A percentile compares a stretch with the other conserved stretches of the same genome.
These are phyloP conservation scores for Buathra laborator DNA, from an alignment of 2,888 invertebrate species.

Conservation along the genomic window DNA sequence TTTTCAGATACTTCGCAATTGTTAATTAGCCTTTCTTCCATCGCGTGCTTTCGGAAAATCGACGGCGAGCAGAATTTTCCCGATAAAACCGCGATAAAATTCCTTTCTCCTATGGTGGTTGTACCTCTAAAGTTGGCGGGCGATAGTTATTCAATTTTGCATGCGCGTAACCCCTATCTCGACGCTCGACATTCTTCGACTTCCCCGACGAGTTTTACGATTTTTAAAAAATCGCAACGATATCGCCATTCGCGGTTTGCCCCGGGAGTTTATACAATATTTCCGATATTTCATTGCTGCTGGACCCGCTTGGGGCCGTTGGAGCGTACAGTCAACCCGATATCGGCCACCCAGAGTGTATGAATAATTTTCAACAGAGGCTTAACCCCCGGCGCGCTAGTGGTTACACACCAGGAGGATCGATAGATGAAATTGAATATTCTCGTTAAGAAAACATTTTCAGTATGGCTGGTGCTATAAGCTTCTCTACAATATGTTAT, in stretches of 20 bases:
- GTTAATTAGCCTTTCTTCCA: slow-evolving; percentile 41
- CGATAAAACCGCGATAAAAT: slow-evolving; percentile 63
- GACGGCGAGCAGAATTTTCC: slow-evolving; percentile 34
- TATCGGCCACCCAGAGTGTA: slow-evolving; percentile 52
- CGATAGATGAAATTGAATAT: slow-evolving; percentile 78
- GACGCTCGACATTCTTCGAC: slow-evolving; percentile 59
- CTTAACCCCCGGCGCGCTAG: slow-evolving; percentile 40
- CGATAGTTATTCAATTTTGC: slow-evolving; percentile 38
- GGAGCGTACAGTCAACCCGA: slow-evolving; percentile 54
- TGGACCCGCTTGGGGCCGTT: slow-evolving; percentile 16
- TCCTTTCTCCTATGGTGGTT: slow-evolving; percentile 50
- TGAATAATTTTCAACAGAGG: slow-evolving; percentile 68
- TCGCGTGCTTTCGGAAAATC: slow-evolving; percentile 52
- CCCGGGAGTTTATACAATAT: slow-evolving; percentile 53
- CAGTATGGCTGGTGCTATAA: slow-evolving; percentile 37
- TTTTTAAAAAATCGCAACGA: slow-evolving; percentile 33
- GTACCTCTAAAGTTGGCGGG: not conserved
- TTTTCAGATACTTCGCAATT: slow-evolving; percentile 12
- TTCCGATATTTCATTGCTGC: slow-evolving; percentile 64
- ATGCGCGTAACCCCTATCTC: slow-evolving; percentile 59
- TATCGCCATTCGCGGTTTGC: slow-evolving; percentile 35
- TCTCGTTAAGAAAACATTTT: slow-evolving; percentile 77
- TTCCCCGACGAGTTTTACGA: slow-evolving; percentile 30
- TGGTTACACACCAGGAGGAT: slow-evolving; percentile 64
- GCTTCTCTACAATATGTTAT: slow-evolving; percentile 1